Conservation (phyloP, 2,113 vertebrate genomes). For the Melospiza georgiana region DNA sequence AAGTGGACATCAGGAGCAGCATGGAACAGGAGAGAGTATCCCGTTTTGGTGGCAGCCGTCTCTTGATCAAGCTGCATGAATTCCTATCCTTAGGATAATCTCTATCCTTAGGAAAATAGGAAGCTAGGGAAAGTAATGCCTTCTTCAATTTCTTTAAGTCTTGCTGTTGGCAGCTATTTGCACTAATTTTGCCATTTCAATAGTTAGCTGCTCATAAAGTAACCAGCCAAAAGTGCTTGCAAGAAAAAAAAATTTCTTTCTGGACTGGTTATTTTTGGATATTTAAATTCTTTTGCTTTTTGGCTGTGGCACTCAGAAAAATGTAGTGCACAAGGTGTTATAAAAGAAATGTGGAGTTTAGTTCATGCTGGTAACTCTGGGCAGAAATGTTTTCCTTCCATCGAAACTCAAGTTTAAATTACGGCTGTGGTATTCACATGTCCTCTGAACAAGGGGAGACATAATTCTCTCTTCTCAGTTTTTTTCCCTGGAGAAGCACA, state of each 20-base stretch:
- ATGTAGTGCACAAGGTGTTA: not conserved
- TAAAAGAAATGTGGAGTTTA: not conserved
- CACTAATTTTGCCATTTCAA: not conserved
- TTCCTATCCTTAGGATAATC: not conserved
- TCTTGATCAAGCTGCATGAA: not conserved
- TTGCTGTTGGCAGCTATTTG: not conserved
- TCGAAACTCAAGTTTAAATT: not conserved
- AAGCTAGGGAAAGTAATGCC: not conserved
- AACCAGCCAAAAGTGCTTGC: not conserved
- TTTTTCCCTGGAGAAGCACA: no score
- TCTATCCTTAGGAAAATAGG: not conserved
- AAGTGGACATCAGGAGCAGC: not conserved
- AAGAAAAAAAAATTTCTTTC: rapidly evolving
- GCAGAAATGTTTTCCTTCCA: not conserved
- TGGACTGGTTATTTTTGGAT: not conserved
- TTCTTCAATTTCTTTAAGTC: not conserved
- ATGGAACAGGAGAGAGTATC: not conserved
- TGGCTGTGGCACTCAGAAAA: not conserved
- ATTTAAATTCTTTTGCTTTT: not conserved
- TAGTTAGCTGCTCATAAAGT: not conserved
- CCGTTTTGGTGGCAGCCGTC: not conserved
- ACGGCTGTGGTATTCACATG: not conserved
- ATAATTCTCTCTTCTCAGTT: no score
- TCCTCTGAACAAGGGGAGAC: no score
- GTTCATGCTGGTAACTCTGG: not conserved